Evolutionary conservation across 2,797 vertebrate species (phyloP), one percentile per base, ranked within the genome.

Genomic region (Myripristis murdjan): DNA sequence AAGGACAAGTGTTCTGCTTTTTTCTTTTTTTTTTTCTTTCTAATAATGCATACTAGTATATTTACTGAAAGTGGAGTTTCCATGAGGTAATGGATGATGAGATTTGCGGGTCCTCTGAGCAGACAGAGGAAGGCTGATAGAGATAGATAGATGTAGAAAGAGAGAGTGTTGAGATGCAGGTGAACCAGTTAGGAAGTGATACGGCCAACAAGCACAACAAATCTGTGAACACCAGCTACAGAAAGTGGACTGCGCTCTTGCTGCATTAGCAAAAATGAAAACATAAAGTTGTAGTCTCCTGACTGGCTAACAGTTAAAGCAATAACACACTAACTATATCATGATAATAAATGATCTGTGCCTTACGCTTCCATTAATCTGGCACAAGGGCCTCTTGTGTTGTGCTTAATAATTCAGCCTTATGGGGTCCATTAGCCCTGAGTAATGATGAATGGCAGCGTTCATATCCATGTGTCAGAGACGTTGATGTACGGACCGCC

Each of bases 361-460:
- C 79, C 70, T 69, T 55, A 31, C 62, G 82, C 77, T 44, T 89
- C 85, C 86, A 87, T 89, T 86, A 82, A 87, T 88, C 77, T 75
- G 70, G 47, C 82, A 90, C 89, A 92, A 91, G 87, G 82, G 80
- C 83, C 84, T 91, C 79, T 85, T 89, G 86, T 92, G 76, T 87
- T 87, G 85, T 73, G 74, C 84, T 92, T 85, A 83, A 89, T 91
- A 89, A 91, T 88, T 84, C 84, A 91, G 85, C 76, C 79, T 80
- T 87, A 83, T 67, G 71, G 82, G 81, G 48, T 85, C 87, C 87
- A 89, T 92, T 91, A 88, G 83, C 51, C 18, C 47, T 37, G 65
- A n/a, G 63, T 61, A 28, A 67, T 88, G 87, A 91, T 91, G 87
- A 92, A 90, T 90, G 88, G 77, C 80, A 55, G 80, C 26, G 71